Evolutionary conservation across 2,113 vertebrate species (phyloP).

Genomic region (Myxocyprinus asiaticus): DNA sequence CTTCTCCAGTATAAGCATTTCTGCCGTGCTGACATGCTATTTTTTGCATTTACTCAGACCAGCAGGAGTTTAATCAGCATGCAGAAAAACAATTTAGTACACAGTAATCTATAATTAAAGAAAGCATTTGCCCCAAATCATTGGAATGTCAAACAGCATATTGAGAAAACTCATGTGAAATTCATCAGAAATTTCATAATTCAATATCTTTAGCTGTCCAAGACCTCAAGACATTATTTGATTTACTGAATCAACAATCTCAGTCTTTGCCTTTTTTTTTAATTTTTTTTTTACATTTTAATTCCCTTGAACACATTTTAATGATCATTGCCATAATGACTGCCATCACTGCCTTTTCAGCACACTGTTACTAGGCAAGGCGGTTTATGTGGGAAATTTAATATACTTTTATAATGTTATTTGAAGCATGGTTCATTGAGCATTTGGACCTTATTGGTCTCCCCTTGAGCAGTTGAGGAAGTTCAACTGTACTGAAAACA

Average conservation of each 20-base stretch:
- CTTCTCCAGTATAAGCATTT: neutral
- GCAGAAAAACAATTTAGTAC: neutral
- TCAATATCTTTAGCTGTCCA: constrained; percentile 41
- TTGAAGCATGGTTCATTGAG: constrained; percentile 26
- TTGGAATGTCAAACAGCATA: constrained; percentile 1
- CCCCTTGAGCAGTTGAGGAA: constrained; percentile 22
- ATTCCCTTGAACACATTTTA: constrained; percentile 29
- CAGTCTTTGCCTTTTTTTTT: neutral
- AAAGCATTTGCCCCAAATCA: constrained; percentile 23
- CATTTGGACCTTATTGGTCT: constrained; percentile 48
- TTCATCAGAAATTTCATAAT: constrained; percentile 54
- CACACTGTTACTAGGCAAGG: constrained; percentile 36
- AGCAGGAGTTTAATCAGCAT: neutral
- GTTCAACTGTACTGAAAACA: constrained; percentile 35
- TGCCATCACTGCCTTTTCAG: constrained; percentile 21
- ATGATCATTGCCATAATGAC: constrained; percentile 21
- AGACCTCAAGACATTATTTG: constrained; percentile 44
- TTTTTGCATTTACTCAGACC: neutral
- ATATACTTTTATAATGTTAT: constrained; percentile 1
- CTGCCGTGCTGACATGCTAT: neutral
- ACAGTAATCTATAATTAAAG: neutral
- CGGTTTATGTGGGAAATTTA: constrained; percentile 35
- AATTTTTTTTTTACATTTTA: constrained; percentile 15
- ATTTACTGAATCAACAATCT: constrained; percentile 37
- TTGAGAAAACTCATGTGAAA: constrained; percentile 33